phyloP scores from a whole-genome alignment of 1,140 invertebrate species.

The Oncopeltus fasciatus region DNA sequence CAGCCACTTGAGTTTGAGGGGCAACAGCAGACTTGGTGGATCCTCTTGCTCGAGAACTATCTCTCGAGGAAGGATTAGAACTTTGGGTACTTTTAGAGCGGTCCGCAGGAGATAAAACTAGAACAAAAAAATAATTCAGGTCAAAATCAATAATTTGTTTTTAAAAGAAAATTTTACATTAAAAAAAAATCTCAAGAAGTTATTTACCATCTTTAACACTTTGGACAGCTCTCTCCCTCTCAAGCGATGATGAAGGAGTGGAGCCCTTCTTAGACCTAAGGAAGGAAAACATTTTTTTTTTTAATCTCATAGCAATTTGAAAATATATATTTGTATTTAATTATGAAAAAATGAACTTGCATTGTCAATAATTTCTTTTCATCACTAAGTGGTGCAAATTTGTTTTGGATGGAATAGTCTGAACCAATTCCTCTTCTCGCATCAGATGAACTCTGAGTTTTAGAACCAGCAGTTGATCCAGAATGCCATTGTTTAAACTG shows the following conservation, averaged over 20 bases:
- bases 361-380: background rate
- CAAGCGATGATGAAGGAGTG: constrained; percentile 2
- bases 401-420: no score
- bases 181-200: background rate
- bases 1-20: background rate
- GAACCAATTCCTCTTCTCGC: no score
- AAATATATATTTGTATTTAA: no score
- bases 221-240: constrained; percentile 1
- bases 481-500: background rate
- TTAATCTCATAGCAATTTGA: no score
- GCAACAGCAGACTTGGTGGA: background rate
- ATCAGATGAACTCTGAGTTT: background rate
- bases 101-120: background rate
- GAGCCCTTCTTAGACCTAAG: background rate
- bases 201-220: background rate
- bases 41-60: constrained; percentile 2
- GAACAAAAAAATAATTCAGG: background rate
- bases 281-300: background rate
- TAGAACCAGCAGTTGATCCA: background rate
- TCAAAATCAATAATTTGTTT: background rate
- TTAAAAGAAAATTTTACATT: no score
- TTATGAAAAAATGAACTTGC: background rate
- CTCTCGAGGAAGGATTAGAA: background rate
- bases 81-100: background rate
- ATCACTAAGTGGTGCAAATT: background rate